Evolutionary conservation across 2,888 invertebrate genomes (phyloP), one percentile per base, ranked within the genome.

Genomic region (Sepioteuthis lessoniana): DNA sequence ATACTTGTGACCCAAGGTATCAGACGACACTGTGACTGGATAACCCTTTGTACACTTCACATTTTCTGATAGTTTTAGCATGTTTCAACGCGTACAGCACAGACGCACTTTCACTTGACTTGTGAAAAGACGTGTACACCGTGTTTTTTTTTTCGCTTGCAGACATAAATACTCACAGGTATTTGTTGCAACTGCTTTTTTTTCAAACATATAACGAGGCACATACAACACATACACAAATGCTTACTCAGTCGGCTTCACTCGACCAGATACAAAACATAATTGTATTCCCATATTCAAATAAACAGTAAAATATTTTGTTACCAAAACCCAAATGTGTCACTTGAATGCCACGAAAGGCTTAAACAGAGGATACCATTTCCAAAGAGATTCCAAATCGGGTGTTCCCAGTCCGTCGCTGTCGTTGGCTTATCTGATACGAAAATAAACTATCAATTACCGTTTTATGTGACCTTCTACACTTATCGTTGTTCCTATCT

Each of bases 341-440:
- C 76, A 76, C n/a, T 76, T n/a, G 76, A 76, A 76, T n/a, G 76
- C 35, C 76, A 76, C 13, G 19, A 76, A 76, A 16, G 13, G 76
- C n/a, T 76, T 76, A 76, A 76, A 76, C n/a, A 35, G n/a, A 35
- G n/a, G 76, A 76, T 76, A 76, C n/a, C 16, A 76, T 76, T 76
- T 76, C 35, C 76, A 76, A 76, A 76, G n/a, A 76, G 76, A 76
- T 76, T 76, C 76, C n/a, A 76, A 76, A 76, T 35, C 76, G 76
- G 76, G 76, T 76, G 76, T 76, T 76, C 76, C 76, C 76, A 76
- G 76, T 10, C 19, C 76, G n/a, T 76, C 35, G 76, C n/a, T 76
- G n/a, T 76, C 76, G 76, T 76, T 16, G 76, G 76, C 76, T 76
- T 76, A 76, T 76, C 76, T 76, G n/a, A n/a, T n/a, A 76, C n/a